Evolutionary conservation across 2,113 vertebrate species (phyloP).

Genomic region (Heteronetta atricapilla): DNA sequence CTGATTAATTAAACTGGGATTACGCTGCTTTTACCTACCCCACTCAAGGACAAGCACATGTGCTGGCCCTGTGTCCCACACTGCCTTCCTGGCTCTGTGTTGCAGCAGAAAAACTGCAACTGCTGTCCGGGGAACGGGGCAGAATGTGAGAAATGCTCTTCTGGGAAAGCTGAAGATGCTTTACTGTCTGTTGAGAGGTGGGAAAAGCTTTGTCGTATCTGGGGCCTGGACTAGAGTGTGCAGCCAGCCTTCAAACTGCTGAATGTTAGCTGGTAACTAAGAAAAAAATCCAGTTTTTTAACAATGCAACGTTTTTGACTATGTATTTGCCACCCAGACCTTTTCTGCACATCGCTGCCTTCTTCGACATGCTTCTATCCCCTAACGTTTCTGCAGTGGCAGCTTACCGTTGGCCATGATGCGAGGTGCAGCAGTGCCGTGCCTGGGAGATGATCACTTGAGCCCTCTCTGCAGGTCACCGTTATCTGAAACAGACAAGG

Average conservation of each 20-base stretch:
- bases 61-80: rapidly evolving
- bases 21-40: neutral
- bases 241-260: neutral
- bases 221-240: too few relatives aligned
- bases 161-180: neutral
- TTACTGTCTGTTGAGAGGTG: rapidly evolving
- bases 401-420: neutral
- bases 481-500: neutral
- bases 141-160: neutral
- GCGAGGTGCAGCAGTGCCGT: too few relatives aligned
- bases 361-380: neutral
- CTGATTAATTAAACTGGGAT: neutral
- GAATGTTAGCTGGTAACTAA: neutral
- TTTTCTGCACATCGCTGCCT: neutral
- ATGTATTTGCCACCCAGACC: neutral
- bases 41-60: rapidly evolving
- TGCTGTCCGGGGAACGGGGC: neutral
- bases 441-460: neutral
- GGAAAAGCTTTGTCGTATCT: neutral
- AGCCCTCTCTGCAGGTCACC: neutral
- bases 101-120: neutral
- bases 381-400: neutral
- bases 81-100: neutral
- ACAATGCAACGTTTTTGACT: rapidly evolving
- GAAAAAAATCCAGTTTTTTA: rapidly evolving